Conservation (phyloP, 2,797 vertebrate genomes). For the Hemitrygon akajei region DNA sequence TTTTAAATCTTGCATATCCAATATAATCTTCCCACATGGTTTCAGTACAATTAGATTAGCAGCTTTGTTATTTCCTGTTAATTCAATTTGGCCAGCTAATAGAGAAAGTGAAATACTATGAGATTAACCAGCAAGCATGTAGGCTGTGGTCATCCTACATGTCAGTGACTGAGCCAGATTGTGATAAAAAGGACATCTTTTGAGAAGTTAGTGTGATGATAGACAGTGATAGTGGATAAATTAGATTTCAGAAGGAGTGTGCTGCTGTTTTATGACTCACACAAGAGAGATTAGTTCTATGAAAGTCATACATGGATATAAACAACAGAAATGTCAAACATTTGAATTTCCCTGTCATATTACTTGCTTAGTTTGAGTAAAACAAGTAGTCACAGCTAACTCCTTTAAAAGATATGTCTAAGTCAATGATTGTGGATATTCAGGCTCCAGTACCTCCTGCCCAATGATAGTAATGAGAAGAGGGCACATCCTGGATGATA, state of each 20-base stretch:
- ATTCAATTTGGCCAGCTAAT: neutral
- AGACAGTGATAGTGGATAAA: neutral
- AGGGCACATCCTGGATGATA: too few relatives aligned
- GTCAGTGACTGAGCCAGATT: neutral
- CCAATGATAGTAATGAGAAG: too few relatives aligned
- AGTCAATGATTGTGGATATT: too few relatives aligned
- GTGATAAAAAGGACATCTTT: neutral
- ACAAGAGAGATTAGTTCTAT: neutral
- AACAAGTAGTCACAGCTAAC: neutral
- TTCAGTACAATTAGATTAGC: neutral
- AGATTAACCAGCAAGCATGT: neutral
- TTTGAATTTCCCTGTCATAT: neutral
- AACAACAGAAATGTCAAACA: neutral
- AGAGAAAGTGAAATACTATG: neutral
- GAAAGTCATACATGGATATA: too few relatives aligned
- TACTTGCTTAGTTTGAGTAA: neutral
- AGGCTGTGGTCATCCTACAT: neutral
- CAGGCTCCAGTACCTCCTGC: too few relatives aligned
- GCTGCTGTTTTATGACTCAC: neutral
- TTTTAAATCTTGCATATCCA: neutral
- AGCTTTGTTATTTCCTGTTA: neutral
- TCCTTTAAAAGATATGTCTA: too few relatives aligned
- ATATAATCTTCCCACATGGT: neutral
- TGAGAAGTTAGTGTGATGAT: neutral
- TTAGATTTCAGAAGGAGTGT: neutral